phyloP scores from a whole-genome alignment of 2,113 vertebrate genomes.

The Chaetorhynchus papuensis region DNA sequence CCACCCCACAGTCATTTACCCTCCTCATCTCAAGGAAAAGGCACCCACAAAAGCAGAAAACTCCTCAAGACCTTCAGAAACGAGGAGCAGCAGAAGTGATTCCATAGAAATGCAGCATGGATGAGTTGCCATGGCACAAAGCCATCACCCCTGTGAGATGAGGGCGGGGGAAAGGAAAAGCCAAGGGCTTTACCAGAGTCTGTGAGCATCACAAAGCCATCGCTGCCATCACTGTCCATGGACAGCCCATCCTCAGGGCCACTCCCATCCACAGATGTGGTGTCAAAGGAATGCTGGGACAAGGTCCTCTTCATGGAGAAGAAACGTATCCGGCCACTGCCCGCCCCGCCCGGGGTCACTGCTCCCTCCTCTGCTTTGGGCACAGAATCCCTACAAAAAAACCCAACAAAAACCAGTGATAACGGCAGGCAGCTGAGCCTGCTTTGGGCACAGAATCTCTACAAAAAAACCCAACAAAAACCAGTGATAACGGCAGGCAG shows the following conservation, averaged over 20 bases:
- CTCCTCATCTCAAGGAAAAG: neutral
- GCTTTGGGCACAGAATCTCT: conserved; percentile 79
- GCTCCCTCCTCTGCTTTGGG: conserved; percentile 77
- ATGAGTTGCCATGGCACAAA: neutral
- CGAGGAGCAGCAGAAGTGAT: neutral
- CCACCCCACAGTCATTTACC: neutral
- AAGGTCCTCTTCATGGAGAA: conserved; percentile 84
- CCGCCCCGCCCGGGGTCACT: conserved; percentile 43
- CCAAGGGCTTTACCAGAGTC: conserved; percentile 78
- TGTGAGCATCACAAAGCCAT: conserved; percentile 85
- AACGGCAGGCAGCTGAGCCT: neutral
- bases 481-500: neutral
- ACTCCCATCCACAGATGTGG: conserved; percentile 83
- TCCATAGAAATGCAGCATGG: neutral
- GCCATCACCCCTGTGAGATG: neutral
- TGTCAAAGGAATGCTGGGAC: conserved; percentile 91
- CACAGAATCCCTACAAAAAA: conserved; percentile 74
- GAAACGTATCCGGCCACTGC: conserved; percentile 68
- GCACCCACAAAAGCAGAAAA: neutral
- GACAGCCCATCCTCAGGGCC: conserved; percentile 87
- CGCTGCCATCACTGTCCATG: conserved; percentile 88
- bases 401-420: neutral
- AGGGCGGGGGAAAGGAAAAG: neutral
- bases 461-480: neutral
- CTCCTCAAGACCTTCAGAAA: neutral